phyloP scores from a whole-genome alignment of 2,113 vertebrate genomes.

The Tiliqua scincoides region DNA sequence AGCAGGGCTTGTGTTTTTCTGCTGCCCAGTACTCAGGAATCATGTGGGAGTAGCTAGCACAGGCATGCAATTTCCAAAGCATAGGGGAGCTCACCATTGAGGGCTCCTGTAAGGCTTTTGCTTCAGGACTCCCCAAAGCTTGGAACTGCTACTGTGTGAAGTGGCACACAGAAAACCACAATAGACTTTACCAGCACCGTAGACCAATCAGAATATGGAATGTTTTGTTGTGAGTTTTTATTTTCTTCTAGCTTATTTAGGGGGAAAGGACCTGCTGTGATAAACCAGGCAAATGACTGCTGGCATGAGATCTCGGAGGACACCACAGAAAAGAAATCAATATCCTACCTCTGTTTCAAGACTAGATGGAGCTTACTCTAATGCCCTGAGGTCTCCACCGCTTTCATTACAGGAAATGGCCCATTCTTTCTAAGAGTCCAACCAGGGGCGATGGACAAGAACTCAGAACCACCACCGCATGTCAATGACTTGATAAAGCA shows the following conservation, averaged over 20 bases:
- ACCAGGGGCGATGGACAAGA: neutral
- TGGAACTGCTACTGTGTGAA: too few species aligned
- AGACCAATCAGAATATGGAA: neutral
- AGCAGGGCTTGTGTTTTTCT: too few species aligned
- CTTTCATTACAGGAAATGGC: slow-evolving; percentile 17
- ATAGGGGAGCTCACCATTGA: too few species aligned
- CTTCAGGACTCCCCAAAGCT: too few species aligned
- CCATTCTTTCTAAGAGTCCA: slow-evolving; percentile 10
- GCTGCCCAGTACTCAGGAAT: too few species aligned
- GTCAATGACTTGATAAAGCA: slow-evolving; percentile 34
- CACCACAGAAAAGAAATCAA: slow-evolving; percentile 31
- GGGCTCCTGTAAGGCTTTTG: too few species aligned
- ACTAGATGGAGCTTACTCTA: slow-evolving; percentile 14
- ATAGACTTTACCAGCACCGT: neutral
- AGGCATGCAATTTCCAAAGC: too few species aligned
- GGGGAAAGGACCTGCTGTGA: slow-evolving; percentile 23
- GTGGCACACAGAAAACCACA: neutral
- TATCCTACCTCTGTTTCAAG: slow-evolving; percentile 26
- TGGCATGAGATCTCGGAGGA: slow-evolving; percentile 10
- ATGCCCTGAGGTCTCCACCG: slow-evolving; percentile 24
- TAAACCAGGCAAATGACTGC: slow-evolving; percentile 28
- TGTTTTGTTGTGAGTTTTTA: neutral
- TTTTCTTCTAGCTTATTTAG: slow-evolving; percentile 25
- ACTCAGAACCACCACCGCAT: neutral
- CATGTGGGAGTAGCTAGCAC: too few species aligned